A percentile compares a stretch with the other conserved stretches of the same genome.
Conservation (phyloP, 2,797 vertebrate genomes). For the Trachurus trachurus region DNA sequence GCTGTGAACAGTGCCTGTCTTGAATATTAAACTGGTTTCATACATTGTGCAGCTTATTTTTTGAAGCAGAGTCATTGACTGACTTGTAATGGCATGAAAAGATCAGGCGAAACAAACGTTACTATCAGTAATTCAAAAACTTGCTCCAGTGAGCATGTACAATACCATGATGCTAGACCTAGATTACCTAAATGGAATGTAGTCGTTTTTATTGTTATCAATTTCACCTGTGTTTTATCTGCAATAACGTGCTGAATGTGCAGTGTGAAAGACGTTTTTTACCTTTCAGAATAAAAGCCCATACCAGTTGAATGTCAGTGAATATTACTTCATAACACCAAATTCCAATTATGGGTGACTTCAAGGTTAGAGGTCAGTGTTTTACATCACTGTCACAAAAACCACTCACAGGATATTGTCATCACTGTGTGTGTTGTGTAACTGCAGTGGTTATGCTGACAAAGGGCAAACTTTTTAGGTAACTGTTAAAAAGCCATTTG, state of each 20-base stretch:
- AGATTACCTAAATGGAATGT: slow-evolving; percentile 21
- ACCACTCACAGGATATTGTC: neutral
- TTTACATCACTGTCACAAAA: neutral
- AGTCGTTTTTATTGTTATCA: neutral
- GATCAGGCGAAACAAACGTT: neutral
- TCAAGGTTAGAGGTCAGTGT: neutral
- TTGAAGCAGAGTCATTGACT: neutral
- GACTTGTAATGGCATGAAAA: neutral
- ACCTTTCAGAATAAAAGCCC: neutral
- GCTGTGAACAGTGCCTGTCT: too few relatives aligned
- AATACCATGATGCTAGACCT: neutral
- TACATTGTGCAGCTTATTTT: neutral
- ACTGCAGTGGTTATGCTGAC: neutral
- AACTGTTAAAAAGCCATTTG: neutral
- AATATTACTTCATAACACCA: neutral
- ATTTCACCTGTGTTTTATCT: slow-evolving; percentile 1
- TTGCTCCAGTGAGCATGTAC: neutral
- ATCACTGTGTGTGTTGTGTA: neutral
- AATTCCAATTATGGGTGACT: neutral
- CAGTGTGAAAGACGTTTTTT: neutral
- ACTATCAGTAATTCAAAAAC: neutral
- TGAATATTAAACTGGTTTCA: too few relatives aligned
- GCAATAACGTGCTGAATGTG: neutral
- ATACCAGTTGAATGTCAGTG: neutral
- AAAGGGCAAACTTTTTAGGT: neutral